phyloP scores from a whole-genome alignment of 2,797 vertebrate species.

The Esox lucius region DNA sequence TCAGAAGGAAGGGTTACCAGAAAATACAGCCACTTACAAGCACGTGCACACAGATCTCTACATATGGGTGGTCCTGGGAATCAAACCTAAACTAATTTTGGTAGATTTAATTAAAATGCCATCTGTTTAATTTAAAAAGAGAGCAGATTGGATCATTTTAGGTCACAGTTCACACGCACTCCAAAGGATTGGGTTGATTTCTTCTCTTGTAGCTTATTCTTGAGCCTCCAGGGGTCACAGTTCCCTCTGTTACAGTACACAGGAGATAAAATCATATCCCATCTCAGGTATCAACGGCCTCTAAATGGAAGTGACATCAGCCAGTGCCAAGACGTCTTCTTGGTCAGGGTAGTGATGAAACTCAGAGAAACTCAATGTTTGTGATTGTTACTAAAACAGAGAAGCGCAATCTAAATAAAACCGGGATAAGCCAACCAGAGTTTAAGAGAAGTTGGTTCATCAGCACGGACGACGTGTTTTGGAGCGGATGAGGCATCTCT shows the following conservation, averaged over 20 bases:
- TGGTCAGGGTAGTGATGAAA: not conserved
- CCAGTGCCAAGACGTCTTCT: not conserved
- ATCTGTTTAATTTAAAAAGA: not conserved
- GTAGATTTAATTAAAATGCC: not conserved
- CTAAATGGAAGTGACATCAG: not conserved
- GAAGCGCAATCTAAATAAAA: not conserved
- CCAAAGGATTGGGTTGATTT: not conserved
- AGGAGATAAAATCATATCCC: slow-evolving; percentile 4
- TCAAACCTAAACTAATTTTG: not conserved
- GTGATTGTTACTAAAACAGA: not conserved
- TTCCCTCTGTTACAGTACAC: slow-evolving; percentile 15
- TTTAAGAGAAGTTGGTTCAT: not conserved
- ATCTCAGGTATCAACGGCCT: not conserved
- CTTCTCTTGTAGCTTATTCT: slow-evolving; percentile 33
- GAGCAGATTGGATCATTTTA: not conserved
- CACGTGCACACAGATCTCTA: no score
- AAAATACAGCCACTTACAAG: not conserved
- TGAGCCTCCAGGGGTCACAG: slow-evolving; percentile 61
- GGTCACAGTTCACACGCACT: not conserved
- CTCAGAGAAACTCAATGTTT: not conserved
- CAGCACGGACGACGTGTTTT: not conserved
- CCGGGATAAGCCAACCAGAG: not conserved
- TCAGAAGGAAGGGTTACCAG: not conserved
- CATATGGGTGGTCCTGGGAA: no score
- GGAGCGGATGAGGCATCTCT: slow-evolving; percentile 39